Base-by-base conservation (phyloP, 2,113 vertebrate species). In the Alexandromys fortis region DNA sequence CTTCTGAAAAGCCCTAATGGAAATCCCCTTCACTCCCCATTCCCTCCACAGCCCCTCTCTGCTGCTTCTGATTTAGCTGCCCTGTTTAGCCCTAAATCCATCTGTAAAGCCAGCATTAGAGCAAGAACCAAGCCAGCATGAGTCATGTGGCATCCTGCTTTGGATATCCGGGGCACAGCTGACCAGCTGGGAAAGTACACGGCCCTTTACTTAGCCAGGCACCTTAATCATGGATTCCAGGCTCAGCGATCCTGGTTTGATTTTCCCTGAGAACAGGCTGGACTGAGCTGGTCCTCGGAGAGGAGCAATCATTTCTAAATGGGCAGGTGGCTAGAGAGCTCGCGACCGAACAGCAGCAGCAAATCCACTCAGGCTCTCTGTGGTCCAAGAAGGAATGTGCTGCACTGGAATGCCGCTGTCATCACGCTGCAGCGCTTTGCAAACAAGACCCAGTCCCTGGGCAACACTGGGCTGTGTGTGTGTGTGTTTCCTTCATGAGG, bases 1-100 rank as follows among this genome's bases (percentile, higher is more conserved):
- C 93, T 96, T 98, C 96, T 97, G 95, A 97, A 98, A 98, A 97
- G 97, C 98, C 98, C 97, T 96, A 95, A 98, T 98, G 98, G 98
- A 97, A 98, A 98, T 97, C 97, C 93, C 97, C 98, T 95, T 97
- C 79, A 97, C 94, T 98, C 81, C 79, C 78, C 68, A 35, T 78
- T 92, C 38, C 45, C 92, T 96, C 88, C 94, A 70, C 72, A 68
- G 63, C 12, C 26, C 83, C 89, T 92, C 76, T 81, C 92, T 96
- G 97, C 83, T 96, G 95, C 96, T 98, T 97, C 93, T 96, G 92
- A 96, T 95, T 98, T 97, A 98, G 97, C 95, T 97, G 94, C 89
- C 68, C 97, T 94, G 70, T 93, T 90, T 61, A 95, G 45, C 87
- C 96, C 96, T 98, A 98, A 98, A 98, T 97, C 96, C 97, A 97